A percentile compares a stretch with the other conserved stretches of the same genome.
phyloP scores from a whole-genome alignment of 2,797 vertebrate species.

The Uromys caudimaculatus region DNA sequence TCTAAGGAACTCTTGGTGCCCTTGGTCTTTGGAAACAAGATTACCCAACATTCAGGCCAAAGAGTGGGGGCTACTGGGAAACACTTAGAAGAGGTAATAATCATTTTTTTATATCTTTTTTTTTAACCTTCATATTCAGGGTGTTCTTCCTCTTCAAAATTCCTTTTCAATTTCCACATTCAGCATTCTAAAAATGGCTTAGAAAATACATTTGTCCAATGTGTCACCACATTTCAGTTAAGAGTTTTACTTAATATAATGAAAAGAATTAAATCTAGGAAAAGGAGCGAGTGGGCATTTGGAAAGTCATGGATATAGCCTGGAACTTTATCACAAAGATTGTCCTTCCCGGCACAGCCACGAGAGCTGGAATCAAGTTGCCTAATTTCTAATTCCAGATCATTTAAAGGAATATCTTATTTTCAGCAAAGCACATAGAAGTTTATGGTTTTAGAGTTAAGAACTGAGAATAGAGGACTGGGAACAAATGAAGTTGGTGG shows the following conservation, averaged over 20 bases:
- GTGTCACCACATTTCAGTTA: background rate
- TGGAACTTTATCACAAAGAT: constrained; percentile 28
- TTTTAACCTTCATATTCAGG: background rate
- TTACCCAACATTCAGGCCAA: background rate
- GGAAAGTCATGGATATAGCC: background rate
- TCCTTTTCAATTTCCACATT: background rate
- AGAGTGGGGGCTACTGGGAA: background rate
- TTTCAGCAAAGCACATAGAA: background rate
- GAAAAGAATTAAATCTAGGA: background rate
- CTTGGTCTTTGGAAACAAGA: background rate
- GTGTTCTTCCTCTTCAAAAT: background rate
- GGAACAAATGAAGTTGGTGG: accelerated
- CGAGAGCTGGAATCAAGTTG: background rate
- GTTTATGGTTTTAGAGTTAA: background rate
- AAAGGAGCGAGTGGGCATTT: background rate
- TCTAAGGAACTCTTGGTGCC: background rate
- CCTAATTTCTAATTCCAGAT: background rate
- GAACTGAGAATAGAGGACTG: background rate
- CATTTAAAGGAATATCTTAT: background rate
- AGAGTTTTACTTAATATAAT: background rate
- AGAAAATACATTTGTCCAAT: background rate
- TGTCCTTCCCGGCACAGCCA: background rate
- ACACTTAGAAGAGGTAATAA: background rate
- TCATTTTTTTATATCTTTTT: background rate
- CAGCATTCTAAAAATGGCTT: background rate